Conservation (phyloP, 2,113 vertebrate species). For the Nanorana parkeri region DNA sequence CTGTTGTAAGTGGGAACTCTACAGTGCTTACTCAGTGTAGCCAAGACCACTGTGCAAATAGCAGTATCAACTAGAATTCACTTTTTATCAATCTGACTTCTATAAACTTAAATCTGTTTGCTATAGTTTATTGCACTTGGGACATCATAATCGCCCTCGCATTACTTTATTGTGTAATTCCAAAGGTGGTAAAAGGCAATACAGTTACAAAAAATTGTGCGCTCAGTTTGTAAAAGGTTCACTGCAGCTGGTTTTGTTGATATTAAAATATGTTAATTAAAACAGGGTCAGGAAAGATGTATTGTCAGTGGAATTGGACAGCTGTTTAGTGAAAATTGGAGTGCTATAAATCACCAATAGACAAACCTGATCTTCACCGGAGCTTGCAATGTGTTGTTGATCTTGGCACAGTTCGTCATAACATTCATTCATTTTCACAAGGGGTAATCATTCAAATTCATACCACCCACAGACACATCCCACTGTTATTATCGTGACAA, state of each 20-base stretch:
- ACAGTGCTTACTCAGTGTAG: too few relatives aligned
- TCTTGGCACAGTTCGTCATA: conserved; percentile 30
- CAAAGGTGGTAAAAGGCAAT: too few relatives aligned
- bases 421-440: conserved; percentile 13
- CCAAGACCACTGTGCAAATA: too few relatives aligned
- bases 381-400: background rate
- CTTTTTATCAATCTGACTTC: too few relatives aligned
- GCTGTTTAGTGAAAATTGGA: conserved; percentile 10
- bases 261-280: background rate
- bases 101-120: too few relatives aligned
- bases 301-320: background rate
- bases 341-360: conserved; percentile 14
- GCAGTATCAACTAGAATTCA: too few relatives aligned
- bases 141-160: too few relatives aligned
- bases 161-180: too few relatives aligned
- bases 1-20: too few relatives aligned
- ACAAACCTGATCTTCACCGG: conserved; percentile 10
- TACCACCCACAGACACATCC: conserved; percentile 7
- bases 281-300: background rate
- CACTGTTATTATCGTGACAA: background rate
- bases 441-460: background rate
- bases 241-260: background rate
- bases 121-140: too few relatives aligned
- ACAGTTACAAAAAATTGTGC: too few relatives aligned
- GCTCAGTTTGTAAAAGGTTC: too few relatives aligned